Percentiles rank a stretch among this genome's conserved stretches.
These are phyloP conservation scores for Synergus gifuensis DNA, from an alignment of 2,888 invertebrate genomes.

Conservation along the genomic window DNA sequence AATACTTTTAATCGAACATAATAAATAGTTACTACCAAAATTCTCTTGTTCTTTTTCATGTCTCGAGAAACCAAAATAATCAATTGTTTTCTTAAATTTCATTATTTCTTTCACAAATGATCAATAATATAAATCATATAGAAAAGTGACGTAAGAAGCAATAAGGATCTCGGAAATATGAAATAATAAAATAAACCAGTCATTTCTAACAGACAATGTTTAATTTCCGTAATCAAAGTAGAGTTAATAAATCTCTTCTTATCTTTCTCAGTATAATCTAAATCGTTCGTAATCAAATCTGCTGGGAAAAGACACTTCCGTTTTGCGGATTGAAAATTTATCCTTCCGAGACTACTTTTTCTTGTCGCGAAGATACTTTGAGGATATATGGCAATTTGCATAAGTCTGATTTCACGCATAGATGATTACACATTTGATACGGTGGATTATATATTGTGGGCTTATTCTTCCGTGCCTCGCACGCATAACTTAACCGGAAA, in stretches of 20 bases:
- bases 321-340: background rate
- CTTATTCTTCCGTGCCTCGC: slow-evolving; percentile 7
- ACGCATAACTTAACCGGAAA: slow-evolving; percentile 19
- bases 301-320: background rate
- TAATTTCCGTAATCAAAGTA: background rate
- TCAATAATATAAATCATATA: too few relatives aligned
- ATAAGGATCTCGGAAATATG: too few relatives aligned
- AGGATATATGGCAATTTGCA: background rate
- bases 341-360: background rate
- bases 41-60: background rate
- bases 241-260: background rate
- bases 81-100: background rate
- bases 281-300: background rate
- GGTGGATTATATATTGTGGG: background rate
- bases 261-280: background rate
- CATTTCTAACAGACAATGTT: background rate
- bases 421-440: background rate
- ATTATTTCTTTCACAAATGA: background rate
- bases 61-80: background rate
- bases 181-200: background rate
- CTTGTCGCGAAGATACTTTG: background rate
- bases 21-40: background rate
- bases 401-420: background rate
- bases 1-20: background rate
- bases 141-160: too few relatives aligned